Conservation (phyloP, 2,113 vertebrate genomes). For the Pangasianodon hypophthalmus region DNA sequence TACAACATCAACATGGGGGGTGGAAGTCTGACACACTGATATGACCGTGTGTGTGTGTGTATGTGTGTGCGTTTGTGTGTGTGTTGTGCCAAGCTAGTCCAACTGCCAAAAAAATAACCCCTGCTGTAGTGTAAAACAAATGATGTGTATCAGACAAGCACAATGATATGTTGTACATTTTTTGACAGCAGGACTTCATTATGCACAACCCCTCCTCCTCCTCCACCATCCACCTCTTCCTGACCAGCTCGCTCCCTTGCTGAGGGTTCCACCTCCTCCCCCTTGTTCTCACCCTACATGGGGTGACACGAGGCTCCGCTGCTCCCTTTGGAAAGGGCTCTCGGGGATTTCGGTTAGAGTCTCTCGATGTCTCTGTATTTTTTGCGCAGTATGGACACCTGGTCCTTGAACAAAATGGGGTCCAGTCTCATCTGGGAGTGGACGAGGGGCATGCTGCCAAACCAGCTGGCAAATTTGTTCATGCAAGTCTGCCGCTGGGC, state of each 20-base stretch:
- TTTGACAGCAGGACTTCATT: slow-evolving; percentile 33
- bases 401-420: slow-evolving; percentile 98
- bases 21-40: slow-evolving; percentile 38
- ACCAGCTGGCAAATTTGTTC: slow-evolving; percentile 99
- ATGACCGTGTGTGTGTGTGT: not conserved
- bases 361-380: slow-evolving; percentile 98
- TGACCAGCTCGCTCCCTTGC: slow-evolving; percentile 6
- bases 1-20: slow-evolving; percentile 19
- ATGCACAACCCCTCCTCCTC: slow-evolving; percentile 3
- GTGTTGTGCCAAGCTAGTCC: slow-evolving; percentile 9
- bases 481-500: slow-evolving; percentile 99
- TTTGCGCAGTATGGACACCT: slow-evolving; percentile 97
- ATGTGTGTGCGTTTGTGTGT: not conserved
- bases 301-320: not conserved
- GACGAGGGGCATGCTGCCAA: slow-evolving; percentile 98
- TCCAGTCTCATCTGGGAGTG: slow-evolving; percentile 98
- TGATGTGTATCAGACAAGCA: not conserved
- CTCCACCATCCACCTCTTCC: not conserved
- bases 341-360: slow-evolving; percentile 78
- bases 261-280: not conserved
- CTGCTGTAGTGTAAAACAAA: not conserved
- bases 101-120: not conserved
- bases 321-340: not conserved
- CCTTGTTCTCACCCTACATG: not conserved
- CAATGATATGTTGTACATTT: not conserved